Base-by-base conservation (phyloP, 30 jellyfish, hydroid and myxozoan species). In the Chrysaora quinquecirrha region DNA sequence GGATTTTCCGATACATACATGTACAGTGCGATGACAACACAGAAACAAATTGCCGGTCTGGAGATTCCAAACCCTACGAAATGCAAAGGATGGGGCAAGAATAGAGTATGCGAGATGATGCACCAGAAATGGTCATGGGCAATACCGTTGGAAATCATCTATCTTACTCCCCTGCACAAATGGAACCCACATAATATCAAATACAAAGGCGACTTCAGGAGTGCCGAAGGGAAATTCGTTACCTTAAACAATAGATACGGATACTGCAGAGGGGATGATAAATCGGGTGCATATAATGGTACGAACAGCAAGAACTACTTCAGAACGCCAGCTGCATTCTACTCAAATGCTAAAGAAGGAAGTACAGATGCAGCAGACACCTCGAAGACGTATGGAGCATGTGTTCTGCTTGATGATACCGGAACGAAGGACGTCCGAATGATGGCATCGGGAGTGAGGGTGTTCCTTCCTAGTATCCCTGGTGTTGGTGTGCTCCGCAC, bases 61-160 rank as follows among this genome's bases (percentile, higher is more conserved):
- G 96, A 85, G 50, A 76, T 74, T n/a, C 78, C 82, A 22, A 75
- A 85, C 82, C 81, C 78, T 10, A 85, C 49, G 77, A 85, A 85
- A 52, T 85, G 96, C 78, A 66, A 30, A 27, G 67, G 89, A 72
- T 48, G 64, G 49, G 64, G 75, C 48, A 48, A 80, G 56, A 76
- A 73, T 71, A 58, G 76, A 9, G 80, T 54, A 1, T 93, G 98
- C 69, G 85, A 81, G 23, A 64, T 7, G 48, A 60, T 87, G 10
- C 87, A 71, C 28, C 96, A 93, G 43, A 86, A 80, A 34, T 93
- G 98, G 98, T 48, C 97, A 16, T 93, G 94, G 86, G 98, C 98
- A 16, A 87, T 93, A 7, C 98, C 98, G 31, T 64, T 93, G 68
- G 98, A 93, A 65, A 52, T 93, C 83, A 93, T 93, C 71, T 93